Conservation (phyloP, 1,140 invertebrate species). For the Vollenhovia emeryi region DNA sequence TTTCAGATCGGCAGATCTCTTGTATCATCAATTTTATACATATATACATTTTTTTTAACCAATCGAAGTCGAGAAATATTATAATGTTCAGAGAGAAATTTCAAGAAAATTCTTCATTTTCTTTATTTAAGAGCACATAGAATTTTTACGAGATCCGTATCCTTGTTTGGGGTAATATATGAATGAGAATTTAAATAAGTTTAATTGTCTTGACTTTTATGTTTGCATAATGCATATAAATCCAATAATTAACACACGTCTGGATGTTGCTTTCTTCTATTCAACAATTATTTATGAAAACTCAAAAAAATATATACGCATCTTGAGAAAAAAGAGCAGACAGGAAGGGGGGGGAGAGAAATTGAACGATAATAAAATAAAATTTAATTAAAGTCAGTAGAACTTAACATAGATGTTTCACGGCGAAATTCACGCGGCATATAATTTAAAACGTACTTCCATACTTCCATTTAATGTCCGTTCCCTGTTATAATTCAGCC, state of each 20-base stretch:
- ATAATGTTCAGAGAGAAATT: not conserved
- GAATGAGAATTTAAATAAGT: not conserved
- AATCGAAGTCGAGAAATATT: not conserved
- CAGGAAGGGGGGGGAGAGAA: not conserved
- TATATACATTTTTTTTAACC: not conserved
- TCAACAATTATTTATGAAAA: slow-evolving; percentile 21
- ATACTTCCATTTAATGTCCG: slow-evolving; percentile 57
- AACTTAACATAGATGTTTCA: slow-evolving; percentile 53
- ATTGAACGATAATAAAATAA: slow-evolving; percentile 30
- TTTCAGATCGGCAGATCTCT: not conserved
- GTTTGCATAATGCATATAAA: not conserved
- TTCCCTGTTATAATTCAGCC: slow-evolving; percentile 52
- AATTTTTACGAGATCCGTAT: too few species aligned
- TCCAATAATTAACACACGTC: not conserved
- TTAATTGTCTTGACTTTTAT: not conserved
- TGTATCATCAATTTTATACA: not conserved
- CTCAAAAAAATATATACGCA: not conserved
- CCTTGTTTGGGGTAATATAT: not conserved
- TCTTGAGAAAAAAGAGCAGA: not conserved
- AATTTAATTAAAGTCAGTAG: slow-evolving; percentile 55
- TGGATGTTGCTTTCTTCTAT: not conserved
- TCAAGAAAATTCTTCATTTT: not conserved
- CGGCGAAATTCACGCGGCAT: slow-evolving; percentile 35
- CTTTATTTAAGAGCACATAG: not conserved
- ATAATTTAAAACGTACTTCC: slow-evolving; percentile 56